Evolutionary conservation across 1,140 invertebrate species (phyloP), one percentile per base, ranked within the genome.

Genomic region (Trachymyrmex septentrionalis): DNA sequence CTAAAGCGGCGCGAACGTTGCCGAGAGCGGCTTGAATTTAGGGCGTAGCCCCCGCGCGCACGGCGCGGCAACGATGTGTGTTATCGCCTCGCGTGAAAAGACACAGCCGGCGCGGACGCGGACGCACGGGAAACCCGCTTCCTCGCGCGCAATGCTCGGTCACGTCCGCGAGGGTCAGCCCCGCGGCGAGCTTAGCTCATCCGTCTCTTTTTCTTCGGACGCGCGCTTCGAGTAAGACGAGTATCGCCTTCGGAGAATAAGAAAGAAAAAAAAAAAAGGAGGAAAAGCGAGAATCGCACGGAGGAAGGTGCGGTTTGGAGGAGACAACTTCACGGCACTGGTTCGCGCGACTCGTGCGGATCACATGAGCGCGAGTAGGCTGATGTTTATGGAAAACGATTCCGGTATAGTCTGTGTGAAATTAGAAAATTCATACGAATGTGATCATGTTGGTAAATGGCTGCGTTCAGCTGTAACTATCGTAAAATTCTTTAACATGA

Each of bases 11-110:
- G 61, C 81, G 14, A 57, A 24, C 48, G 24, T 66, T 53, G 63
- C 53, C 67, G 80, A 84, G 80, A 73, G 38, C 72, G 34, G 55
- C 38, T 57, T 61, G 80, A 75, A 84, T 84, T 84, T 84, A 84
- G 80, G 80, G 80, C 80, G 80, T 84, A 84, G 80, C 69, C 80
- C 38, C 69, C 69, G 69, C 48, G 55, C 55, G 69, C 80, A 38
- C 78, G 50, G 63, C 30, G 63, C 14, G 63, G 63, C 16, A 71
- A 81, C 50, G 78, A 59, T 63, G 77, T 63, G 77, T 48, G 67
- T 44, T 44, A 10, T 44, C 34, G 53, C 78, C 34, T 71, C 48
- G 61, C 44, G 63, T n/a, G 66, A 71, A 21, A 10, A 38, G 73
- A 61, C 34, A 21, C 63, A 48, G 38, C 24, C 69, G 66, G 67